Percentiles rank a stretch among this genome's conserved stretches.
Conservation (phyloP, 2,888 invertebrate genomes). For the Heterodera filipjevi region DNA sequence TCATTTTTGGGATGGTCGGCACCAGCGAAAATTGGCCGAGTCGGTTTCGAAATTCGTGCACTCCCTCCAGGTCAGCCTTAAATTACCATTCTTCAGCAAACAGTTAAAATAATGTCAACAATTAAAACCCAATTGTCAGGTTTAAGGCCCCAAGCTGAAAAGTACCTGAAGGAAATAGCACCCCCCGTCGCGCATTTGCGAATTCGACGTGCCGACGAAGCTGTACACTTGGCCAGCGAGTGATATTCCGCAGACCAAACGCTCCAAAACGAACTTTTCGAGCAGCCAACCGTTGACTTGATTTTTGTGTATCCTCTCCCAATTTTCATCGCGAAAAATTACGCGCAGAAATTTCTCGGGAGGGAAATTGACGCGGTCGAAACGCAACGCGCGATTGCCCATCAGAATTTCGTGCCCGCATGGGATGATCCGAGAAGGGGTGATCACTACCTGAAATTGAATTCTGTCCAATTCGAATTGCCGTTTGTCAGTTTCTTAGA, state of each 20-base stretch:
- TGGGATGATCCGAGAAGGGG: conserved; percentile 58
- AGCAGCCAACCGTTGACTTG: conserved; percentile 40
- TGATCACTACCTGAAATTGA: conserved; percentile 51
- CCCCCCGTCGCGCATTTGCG: conserved; percentile 63
- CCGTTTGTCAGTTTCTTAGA: no score
- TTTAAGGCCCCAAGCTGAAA: no score
- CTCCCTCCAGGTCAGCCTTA: conserved; percentile 37
- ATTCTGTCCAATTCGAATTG: neutral
- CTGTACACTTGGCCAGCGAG: conserved; percentile 52
- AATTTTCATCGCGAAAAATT: conserved; percentile 53
- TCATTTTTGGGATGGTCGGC: conserved; percentile 63
- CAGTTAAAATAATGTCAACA: no score
- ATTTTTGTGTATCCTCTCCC: conserved; percentile 22
- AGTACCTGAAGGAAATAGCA: conserved; percentile 55
- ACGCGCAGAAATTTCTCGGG: conserved; percentile 52
- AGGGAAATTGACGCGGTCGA: conserved; percentile 43
- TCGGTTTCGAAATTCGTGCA: conserved; percentile 38
- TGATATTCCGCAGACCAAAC: conserved; percentile 47
- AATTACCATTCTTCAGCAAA: no score
- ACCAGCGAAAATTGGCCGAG: conserved; percentile 51
- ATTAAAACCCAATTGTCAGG: no score
- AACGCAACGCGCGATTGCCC: conserved; percentile 63
- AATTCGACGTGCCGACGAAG: conserved; percentile 63
- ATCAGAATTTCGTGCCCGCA: conserved; percentile 60
- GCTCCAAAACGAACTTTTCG: conserved; percentile 45